phyloP scores from a whole-genome alignment of 2,797 vertebrate genomes.

The Anguilla anguilla region DNA sequence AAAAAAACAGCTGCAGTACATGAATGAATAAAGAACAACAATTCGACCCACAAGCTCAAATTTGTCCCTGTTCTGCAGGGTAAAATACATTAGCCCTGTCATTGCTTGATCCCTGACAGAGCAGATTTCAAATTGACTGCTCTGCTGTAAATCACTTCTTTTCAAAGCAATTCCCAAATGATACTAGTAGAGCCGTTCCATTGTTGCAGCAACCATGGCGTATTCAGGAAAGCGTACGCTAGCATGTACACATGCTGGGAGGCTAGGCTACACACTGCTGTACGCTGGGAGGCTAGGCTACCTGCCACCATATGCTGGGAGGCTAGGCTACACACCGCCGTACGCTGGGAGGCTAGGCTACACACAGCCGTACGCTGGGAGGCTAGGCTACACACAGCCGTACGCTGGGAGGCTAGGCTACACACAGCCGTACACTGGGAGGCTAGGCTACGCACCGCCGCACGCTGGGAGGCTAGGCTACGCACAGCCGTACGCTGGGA shows the following conservation, averaged over 20 bases:
- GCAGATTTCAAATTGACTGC: neutral
- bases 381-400: too few species aligned
- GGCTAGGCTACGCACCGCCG: neutral
- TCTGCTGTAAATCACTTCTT: neutral
- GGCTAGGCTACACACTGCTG: neutral
- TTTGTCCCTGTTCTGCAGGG: conserved; percentile 22
- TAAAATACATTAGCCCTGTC: conserved; percentile 23
- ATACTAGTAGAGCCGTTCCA: neutral
- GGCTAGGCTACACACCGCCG: neutral
- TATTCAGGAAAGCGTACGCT: neutral
- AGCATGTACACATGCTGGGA: neutral
- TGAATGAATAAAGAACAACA: conserved; percentile 19
- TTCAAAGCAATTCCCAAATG: neutral
- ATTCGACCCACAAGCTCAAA: conserved; percentile 10
- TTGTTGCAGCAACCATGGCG: neutral
- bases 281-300: neutral
- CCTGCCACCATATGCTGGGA: too few species aligned
- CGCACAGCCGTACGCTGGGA: too few species aligned
- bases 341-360: neutral
- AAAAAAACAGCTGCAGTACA: neutral
- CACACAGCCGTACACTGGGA: neutral
- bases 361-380: neutral
- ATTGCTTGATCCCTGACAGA: conserved; percentile 34
- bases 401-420: neutral
- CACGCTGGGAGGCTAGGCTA: neutral